phyloP scores from a whole-genome alignment of 2,888 invertebrate species.

The Idaea straminata region DNA sequence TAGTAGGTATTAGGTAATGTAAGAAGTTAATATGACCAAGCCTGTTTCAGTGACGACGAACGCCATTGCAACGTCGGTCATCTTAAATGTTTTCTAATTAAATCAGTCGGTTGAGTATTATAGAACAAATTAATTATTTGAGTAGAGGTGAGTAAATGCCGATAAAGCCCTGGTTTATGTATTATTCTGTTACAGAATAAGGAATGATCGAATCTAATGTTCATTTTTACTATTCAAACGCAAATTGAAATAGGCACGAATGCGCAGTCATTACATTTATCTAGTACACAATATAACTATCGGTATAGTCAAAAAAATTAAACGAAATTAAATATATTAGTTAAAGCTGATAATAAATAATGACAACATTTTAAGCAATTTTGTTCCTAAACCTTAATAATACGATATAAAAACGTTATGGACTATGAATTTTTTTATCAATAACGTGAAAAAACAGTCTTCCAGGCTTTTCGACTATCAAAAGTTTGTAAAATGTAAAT shows the following conservation, averaged over 20 bases:
- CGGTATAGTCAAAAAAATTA: not conserved
- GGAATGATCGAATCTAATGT: constrained; percentile 9
- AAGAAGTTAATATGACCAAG: constrained; percentile 29
- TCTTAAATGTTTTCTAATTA: constrained; percentile 4
- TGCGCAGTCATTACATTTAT: not conserved
- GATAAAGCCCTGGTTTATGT: constrained; percentile 3
- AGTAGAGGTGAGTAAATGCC: not conserved
- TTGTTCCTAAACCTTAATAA: constrained; percentile 65
- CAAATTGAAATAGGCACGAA: constrained; percentile 17
- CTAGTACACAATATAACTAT: not conserved
- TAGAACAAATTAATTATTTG: not conserved
- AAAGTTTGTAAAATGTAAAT: constrained; percentile 78
- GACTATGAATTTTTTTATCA: constrained; percentile 64
- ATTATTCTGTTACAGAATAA: not conserved
- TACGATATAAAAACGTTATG: constrained; percentile 74
- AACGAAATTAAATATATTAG: constrained; percentile 6
- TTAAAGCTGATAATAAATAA: constrained; percentile 20
- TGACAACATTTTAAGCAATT: constrained; percentile 46
- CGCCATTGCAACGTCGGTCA: constrained; percentile 1
- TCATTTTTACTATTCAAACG: constrained; percentile 10
- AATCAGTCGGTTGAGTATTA: constrained; percentile 4
- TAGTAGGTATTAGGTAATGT: not conserved
- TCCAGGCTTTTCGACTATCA: constrained; percentile 72
- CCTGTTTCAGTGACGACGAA: constrained; percentile 64
- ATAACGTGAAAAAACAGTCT: constrained; percentile 77